These are phyloP conservation scores for Aselliscus stoliczkanus DNA, from an alignment of 2,797 vertebrate genomes.

Conservation along the genomic window DNA sequence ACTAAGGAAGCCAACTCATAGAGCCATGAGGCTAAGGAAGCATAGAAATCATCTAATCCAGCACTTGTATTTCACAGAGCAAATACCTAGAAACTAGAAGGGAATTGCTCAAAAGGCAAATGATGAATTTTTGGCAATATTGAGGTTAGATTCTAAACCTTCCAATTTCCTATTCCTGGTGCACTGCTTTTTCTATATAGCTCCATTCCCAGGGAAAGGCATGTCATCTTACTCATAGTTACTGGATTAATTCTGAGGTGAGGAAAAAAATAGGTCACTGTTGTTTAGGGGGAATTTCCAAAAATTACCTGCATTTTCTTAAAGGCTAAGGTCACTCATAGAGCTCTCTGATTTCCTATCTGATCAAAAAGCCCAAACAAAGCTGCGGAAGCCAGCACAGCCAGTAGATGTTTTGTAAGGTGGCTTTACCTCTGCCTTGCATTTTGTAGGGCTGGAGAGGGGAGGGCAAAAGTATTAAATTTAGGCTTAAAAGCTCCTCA, in stretches of 20 bases:
- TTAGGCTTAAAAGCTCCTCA: constrained; percentile 66
- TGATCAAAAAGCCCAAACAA: constrained; percentile 63
- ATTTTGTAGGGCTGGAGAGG: constrained; percentile 49
- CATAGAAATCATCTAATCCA: neutral
- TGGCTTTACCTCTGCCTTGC: constrained; percentile 59
- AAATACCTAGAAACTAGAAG: neutral
- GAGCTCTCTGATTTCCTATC: constrained; percentile 56
- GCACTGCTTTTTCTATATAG: neutral
- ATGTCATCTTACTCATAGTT: neutral
- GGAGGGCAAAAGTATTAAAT: constrained; percentile 68
- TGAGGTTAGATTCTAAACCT: neutral
- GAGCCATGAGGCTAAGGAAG: neutral
- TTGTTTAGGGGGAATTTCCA: constrained; percentile 65
- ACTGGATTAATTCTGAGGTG: neutral
- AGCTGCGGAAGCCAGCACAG: constrained; percentile 52
- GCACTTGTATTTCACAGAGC: neutral
- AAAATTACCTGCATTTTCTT: constrained; percentile 60
- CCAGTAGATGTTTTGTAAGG: constrained; percentile 61
- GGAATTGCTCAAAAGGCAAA: neutral
- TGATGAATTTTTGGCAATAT: neutral
- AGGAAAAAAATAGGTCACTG: constrained; percentile 49
- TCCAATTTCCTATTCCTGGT: neutral
- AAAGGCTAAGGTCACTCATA: constrained; percentile 59
- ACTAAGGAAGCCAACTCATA: neutral
- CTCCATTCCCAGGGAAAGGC: neutral